phyloP scores from a whole-genome alignment of 2,113 vertebrate species.

The Periophthalmus modestus region DNA sequence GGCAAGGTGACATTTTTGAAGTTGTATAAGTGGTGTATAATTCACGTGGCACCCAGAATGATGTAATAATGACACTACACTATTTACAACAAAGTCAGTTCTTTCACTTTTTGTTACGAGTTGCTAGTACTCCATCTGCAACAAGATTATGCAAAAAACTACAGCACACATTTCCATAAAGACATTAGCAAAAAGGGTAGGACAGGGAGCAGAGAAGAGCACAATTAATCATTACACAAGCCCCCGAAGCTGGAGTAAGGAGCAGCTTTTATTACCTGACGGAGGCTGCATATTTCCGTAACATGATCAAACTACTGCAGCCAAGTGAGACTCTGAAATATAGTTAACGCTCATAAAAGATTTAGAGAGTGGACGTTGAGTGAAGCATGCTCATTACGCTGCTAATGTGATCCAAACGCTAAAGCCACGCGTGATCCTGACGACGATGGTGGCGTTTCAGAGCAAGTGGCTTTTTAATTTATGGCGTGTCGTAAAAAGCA shows the following conservation, averaged over 20 bases:
- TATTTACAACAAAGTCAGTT: not conserved
- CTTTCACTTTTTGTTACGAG: slow-evolving; percentile 2
- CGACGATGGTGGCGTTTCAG: not conserved
- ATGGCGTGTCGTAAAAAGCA: not conserved
- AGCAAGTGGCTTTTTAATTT: not conserved
- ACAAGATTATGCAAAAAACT: slow-evolving; percentile 12
- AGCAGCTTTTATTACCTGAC: slow-evolving; percentile 13
- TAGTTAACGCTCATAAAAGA: slow-evolving; percentile 10
- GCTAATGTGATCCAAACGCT: not conserved
- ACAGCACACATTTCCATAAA: slow-evolving; percentile 6
- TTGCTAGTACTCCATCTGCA: not conserved
- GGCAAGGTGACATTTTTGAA: slow-evolving; percentile 1
- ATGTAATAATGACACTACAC: not conserved
- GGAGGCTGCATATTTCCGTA: slow-evolving; percentile 8
- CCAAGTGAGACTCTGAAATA: slow-evolving; percentile 5
- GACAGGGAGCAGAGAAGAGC: not conserved
- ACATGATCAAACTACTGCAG: slow-evolving; percentile 12
- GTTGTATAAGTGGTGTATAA: not conserved
- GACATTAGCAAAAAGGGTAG: not conserved
- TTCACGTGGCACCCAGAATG: not conserved
- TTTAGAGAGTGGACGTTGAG: slow-evolving; percentile 6
- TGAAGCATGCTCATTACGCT: slow-evolving; percentile 1
- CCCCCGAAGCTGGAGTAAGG: not conserved
- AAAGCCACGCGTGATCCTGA: not conserved
- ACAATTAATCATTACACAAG: slow-evolving; percentile 8